Percentiles rank a stretch among this genome's conserved stretches.
phyloP scores from a whole-genome alignment of 2,888 invertebrate species.

The Cerastis rubricosa region DNA sequence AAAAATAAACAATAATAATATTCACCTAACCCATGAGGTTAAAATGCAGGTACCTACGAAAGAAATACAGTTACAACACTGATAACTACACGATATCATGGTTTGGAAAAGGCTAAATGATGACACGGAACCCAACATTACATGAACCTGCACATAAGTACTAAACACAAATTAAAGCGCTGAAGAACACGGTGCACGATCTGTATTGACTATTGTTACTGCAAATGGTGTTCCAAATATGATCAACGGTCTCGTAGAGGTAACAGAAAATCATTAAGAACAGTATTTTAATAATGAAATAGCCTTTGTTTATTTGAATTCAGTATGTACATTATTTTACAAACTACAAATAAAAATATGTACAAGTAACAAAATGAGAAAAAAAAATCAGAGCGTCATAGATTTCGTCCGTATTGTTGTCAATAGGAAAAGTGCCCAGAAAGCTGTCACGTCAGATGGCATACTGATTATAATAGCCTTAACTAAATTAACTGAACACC shows the following conservation, averaged over 20 bases:
- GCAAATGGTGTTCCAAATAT: constrained; percentile 2
- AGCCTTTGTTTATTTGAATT: too few relatives aligned
- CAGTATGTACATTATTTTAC: too few relatives aligned
- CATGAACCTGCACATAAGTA: neutral
- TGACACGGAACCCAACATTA: neutral
- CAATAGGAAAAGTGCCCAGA: too few relatives aligned
- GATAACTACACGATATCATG: neutral
- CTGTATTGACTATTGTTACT: constrained; percentile 21
- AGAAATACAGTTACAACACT: neutral
- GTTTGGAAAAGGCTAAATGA: neutral
- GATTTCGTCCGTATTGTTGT: too few relatives aligned
- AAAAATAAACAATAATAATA: neutral
- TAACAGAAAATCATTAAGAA: neutral
- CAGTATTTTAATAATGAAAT: neutral
- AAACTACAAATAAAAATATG: too few relatives aligned
- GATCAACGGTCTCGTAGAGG: neutral
- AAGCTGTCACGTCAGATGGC: too few relatives aligned
- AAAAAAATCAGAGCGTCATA: too few relatives aligned
- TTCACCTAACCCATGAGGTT: neutral
- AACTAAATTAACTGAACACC: neutral
- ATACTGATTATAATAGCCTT: neutral
- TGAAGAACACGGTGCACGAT: constrained; percentile 10
- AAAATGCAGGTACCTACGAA: neutral
- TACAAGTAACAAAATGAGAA: too few relatives aligned
- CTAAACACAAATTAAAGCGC: neutral